These are phyloP conservation scores for Carpatolechia fugitivella DNA, from an alignment of 2,888 invertebrate species.

Conservation along the genomic window DNA sequence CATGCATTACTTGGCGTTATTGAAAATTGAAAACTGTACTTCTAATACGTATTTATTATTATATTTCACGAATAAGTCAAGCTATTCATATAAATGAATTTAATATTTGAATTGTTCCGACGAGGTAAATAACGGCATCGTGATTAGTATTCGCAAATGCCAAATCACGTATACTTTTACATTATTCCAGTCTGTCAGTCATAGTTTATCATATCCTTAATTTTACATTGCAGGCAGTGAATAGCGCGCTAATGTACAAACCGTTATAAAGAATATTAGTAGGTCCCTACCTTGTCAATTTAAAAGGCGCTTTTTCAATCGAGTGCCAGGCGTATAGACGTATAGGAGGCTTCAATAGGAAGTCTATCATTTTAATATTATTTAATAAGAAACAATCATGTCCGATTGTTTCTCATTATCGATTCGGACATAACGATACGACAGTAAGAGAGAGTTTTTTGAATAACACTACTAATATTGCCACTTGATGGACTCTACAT, in stretches of 20 bases:
- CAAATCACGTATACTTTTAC: not conserved
- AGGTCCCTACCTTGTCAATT: constrained; percentile 16
- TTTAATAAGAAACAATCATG: constrained; percentile 7
- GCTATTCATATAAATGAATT: not conserved
- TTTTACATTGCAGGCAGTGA: constrained; percentile 6
- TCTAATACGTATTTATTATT: not conserved
- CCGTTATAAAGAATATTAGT: constrained; percentile 30
- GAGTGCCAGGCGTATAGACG: not conserved
- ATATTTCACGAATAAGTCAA: not conserved
- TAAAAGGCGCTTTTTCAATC: constrained; percentile 23
- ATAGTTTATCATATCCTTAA: constrained; percentile 20
- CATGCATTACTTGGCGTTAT: not conserved
- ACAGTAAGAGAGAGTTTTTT: not conserved
- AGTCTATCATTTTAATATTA: constrained; percentile 6
- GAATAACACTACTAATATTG: not conserved
- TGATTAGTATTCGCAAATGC: not conserved
- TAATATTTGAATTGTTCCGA: not conserved
- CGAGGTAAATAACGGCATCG: not conserved
- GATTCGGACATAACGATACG: not conserved
- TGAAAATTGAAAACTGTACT: constrained; percentile 1
- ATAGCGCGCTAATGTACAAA: constrained; percentile 23
- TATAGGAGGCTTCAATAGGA: not conserved
- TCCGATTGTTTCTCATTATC: constrained; percentile 9
- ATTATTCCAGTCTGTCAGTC: not conserved
- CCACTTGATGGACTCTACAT: not conserved